Conservation (phyloP, 92 coral and sea anemone species). For the Porites rus region DNA sequence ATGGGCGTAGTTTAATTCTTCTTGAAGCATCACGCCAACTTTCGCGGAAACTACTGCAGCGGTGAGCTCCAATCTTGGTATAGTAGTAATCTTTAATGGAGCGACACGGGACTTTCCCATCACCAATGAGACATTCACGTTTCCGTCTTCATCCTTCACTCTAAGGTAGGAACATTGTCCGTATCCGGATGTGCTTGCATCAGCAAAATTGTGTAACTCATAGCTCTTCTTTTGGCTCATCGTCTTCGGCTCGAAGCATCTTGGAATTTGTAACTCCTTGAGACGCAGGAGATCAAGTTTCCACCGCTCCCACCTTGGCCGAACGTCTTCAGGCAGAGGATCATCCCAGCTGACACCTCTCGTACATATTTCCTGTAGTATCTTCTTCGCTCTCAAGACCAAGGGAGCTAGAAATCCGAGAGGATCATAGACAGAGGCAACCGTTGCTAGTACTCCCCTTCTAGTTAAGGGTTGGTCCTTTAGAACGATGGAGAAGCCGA, state of each 20-base stretch:
- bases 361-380: constrained; percentile 1
- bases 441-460: constrained; percentile 13
- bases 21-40: constrained; percentile 14
- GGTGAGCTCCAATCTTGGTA: too few relatives aligned
- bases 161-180: constrained; percentile 31
- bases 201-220: constrained; percentile 15
- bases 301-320: constrained; percentile 44
- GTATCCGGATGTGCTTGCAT: constrained; percentile 35
- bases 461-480: constrained; percentile 23
- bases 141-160: not conserved
- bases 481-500: constrained; percentile 11
- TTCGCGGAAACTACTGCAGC: constrained; percentile 35
- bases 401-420: constrained; percentile 38
- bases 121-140: too few relatives aligned
- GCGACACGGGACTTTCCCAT: too few relatives aligned
- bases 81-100: too few relatives aligned
- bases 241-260: constrained; percentile 24
- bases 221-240: not conserved
- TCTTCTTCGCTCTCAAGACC: constrained; percentile 26
- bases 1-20: constrained; percentile 23
- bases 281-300: constrained; percentile 5
- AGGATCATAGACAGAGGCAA: constrained; percentile 16
- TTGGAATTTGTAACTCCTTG: constrained; percentile 11
- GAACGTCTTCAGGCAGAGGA: constrained; percentile 24
- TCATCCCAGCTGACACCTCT: constrained; percentile 29